Evolutionary conservation across 1,140 invertebrate genomes (phyloP), one percentile per base, ranked within the genome.

Genomic region (Neotoxoptera formosana): DNA sequence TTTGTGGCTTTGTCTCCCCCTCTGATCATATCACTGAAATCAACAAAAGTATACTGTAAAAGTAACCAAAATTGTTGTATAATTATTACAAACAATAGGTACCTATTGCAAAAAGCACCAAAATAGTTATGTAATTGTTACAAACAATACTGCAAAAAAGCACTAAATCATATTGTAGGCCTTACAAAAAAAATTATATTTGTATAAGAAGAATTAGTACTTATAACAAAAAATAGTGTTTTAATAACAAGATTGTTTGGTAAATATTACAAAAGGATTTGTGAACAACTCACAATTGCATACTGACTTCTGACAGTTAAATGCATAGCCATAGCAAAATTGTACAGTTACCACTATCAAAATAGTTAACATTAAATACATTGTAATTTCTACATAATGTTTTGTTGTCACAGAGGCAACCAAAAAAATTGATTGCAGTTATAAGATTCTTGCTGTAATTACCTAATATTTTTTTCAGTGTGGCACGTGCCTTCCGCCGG

Each of bases 181-280:
- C 25, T 86, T 86, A 45, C 83, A 8, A 25, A 86, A 21, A 45
- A 86, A 86, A 86, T 86, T 30, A 2, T 45, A 86, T 86, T 86
- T 86, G 20, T 86, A 86, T 30, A 86, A 86, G 23, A 45, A 21
- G 83, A 86, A 86, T 86, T 86, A 45, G 21, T 45, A 86, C 41
- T 25, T 41, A 47, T 47, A 47, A 86, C 9, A 86, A 17, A 86
- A 34, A 84, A 84, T 84, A 84, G 4, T 84, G 25, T 84, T 45
- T 45, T 45, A 2, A 84, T 84, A 23, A 86, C 41, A 86, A 86
- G 7, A 47, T 47, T 25, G 23, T 86, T 86, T 45, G 41, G 41
- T 45, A 86, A 86, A 86, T 47, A 47, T 86, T 86, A 86, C 83
- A 86, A 86, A 86, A 36, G n/a, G n/a, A 83, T 83, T 83, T 83